Base-by-base conservation (phyloP, 2,888 invertebrate genomes). In the Oxystoma pomonae region DNA sequence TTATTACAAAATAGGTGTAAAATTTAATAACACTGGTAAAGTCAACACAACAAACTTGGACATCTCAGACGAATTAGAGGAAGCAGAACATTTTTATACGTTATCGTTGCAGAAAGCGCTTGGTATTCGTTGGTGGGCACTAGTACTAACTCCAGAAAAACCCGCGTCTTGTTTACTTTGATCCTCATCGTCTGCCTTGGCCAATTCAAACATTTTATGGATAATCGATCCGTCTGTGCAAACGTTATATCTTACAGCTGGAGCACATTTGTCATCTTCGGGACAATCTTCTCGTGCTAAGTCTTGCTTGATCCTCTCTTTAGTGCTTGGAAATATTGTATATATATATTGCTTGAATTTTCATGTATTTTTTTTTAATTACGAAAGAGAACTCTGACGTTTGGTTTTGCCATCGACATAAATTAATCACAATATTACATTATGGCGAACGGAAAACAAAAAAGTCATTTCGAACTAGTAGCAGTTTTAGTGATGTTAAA, bases 81-180 rank as follows among this genome's bases (percentile, higher is more conserved):
- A 55, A 75, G 65, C 7, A 71, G 74, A n/a, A 77, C 68, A 59
- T 75, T 77, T 60, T 72, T 74, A 62, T 75, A 75, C 3, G 78
- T 78, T 2, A 72, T 75, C 1, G 79, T 79, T 22, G 71, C 73
- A 20, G 73, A 71, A 58, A 78, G 76, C 22, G 67, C 60, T 35
- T 75, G 72, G 56, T 69, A 72, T 1, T 69, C 70, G 50, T 67
- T 19, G 17, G 63, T 52, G 2, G 55, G 57, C 12, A 58, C 7
- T 19, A 55, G 35, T 66, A 57, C 49, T 64, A 18, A 1, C 60
- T 51, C 51, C 62, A 21, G 2, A 18, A 64, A 49, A 57, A 59
- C 56, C 17, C 57, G 17, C 5, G 0, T 51, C 17, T 0, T 59
- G 21, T 3, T 21, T 53, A 20, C 51, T 50, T 55, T 59, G 60